Evolutionary conservation across 2,797 vertebrate species (phyloP).

Genomic region (Pseudochirops corinnae): DNA sequence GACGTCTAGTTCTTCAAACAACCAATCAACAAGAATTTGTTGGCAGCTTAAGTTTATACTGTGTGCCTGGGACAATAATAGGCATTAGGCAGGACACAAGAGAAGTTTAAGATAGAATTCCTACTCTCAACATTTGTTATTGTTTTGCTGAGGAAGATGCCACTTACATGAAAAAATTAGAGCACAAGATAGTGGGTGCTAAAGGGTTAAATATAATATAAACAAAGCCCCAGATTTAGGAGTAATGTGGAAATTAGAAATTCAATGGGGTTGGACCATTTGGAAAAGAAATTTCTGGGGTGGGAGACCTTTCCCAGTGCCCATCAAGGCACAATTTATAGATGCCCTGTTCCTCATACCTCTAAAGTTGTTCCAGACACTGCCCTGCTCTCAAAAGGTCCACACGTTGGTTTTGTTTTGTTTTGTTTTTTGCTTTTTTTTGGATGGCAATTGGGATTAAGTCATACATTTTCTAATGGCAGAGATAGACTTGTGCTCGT

Average conservation of each 20-base stretch:
- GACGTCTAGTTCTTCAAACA: not conserved
- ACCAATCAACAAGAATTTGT: not conserved
- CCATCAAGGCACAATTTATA: not conserved
- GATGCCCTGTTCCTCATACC: not conserved
- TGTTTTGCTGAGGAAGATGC: not conserved
- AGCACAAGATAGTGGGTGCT: not conserved
- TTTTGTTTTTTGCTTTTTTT: too few species aligned
- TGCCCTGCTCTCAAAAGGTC: not conserved
- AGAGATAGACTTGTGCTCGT: not conserved
- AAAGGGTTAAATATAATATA: not conserved
- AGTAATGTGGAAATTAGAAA: not conserved
- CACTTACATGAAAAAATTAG: not conserved
- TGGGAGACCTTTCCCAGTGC: not conserved
- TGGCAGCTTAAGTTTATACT: not conserved
- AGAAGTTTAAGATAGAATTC: not conserved
- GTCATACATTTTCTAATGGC: not conserved
- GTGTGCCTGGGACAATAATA: not conserved
- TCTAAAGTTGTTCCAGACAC: not conserved
- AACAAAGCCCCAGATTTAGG: not conserved
- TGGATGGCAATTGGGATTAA: too few species aligned
- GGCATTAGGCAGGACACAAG: not conserved
- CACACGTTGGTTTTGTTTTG: not conserved
- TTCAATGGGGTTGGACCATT: not conserved
- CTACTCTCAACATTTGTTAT: not conserved
- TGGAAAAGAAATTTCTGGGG: not conserved